A percentile compares a stretch with the other conserved stretches of the same genome.
phyloP scores from a whole-genome alignment of 2,113 vertebrate genomes.

The Aptenodytes patagonicus region DNA sequence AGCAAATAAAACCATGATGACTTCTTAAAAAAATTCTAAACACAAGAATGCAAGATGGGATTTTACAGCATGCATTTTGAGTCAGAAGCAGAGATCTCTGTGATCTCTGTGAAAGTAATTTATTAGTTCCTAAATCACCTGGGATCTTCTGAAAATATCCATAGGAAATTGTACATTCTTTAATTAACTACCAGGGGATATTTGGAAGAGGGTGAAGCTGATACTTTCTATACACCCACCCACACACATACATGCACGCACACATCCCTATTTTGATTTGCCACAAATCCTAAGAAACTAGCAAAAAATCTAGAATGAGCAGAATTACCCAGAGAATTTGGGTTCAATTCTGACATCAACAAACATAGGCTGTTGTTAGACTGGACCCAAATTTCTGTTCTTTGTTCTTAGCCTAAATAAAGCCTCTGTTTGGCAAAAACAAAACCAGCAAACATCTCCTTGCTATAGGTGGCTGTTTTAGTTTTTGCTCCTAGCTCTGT shows the following conservation, averaged over 20 bases:
- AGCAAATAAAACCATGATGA: background rate
- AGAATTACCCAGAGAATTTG: background rate
- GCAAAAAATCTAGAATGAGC: background rate
- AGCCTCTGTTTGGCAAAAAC: background rate
- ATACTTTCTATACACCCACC: background rate
- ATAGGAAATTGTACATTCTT: background rate
- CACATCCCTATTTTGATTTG: background rate
- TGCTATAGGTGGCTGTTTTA: background rate
- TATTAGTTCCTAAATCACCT: background rate
- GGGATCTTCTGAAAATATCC: conserved; percentile 31
- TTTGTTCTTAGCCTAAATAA: background rate
- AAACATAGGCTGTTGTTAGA: background rate
- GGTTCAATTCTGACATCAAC: background rate
- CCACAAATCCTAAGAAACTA: background rate
- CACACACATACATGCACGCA: background rate
- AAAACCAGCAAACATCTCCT: background rate
- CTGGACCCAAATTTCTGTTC: background rate
- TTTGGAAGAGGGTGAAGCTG: background rate
- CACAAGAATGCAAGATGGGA: background rate
- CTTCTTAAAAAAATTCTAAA: background rate
- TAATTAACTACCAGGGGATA: conserved; percentile 27
- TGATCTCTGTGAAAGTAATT: background rate
- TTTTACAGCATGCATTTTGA: background rate
- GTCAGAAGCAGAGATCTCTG: background rate
- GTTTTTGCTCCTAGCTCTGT: background rate